Evolutionary conservation across 2,797 vertebrate species (phyloP).

Genomic region (Myripristis jacobus): DNA sequence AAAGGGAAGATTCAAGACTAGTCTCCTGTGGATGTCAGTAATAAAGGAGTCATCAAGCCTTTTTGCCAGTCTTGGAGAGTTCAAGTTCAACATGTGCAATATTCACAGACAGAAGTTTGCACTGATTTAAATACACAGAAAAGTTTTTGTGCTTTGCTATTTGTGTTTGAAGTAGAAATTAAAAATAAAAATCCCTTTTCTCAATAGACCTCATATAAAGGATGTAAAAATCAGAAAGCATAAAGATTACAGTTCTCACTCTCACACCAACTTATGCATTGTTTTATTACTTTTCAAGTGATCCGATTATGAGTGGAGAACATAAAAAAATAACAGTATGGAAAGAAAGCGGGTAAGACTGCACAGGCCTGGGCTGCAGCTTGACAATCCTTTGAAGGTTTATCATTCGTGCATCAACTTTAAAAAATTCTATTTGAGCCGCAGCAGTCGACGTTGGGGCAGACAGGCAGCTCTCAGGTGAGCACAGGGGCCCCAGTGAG

Average conservation of each 20-base stretch:
- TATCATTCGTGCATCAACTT: conserved; percentile 19
- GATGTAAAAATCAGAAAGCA: too few relatives aligned
- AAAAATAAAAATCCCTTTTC: neutral
- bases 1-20: too few relatives aligned
- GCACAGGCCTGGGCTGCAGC: neutral
- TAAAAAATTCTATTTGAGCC: conserved; percentile 27
- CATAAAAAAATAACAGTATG: neutral
- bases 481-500: conserved; percentile 27
- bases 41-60: too few relatives aligned
- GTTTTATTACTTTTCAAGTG: too few relatives aligned
- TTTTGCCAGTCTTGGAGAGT: too few relatives aligned
- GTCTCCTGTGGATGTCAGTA: too few relatives aligned
- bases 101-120: too few relatives aligned
- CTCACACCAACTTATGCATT: conserved; percentile 9
- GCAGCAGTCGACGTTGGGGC: conserved; percentile 1
- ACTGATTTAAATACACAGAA: too few relatives aligned
- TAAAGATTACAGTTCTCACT: neutral
- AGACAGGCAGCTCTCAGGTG: conserved; percentile 21
- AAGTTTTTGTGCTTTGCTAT: neutral
- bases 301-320: too few relatives aligned
- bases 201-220: too few relatives aligned
- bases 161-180: neutral
- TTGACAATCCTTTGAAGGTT: conserved; percentile 12
- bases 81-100: too few relatives aligned
- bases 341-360: neutral